Base-by-base conservation (phyloP, 2,113 vertebrate genomes). In the Sturnira hondurensis region DNA sequence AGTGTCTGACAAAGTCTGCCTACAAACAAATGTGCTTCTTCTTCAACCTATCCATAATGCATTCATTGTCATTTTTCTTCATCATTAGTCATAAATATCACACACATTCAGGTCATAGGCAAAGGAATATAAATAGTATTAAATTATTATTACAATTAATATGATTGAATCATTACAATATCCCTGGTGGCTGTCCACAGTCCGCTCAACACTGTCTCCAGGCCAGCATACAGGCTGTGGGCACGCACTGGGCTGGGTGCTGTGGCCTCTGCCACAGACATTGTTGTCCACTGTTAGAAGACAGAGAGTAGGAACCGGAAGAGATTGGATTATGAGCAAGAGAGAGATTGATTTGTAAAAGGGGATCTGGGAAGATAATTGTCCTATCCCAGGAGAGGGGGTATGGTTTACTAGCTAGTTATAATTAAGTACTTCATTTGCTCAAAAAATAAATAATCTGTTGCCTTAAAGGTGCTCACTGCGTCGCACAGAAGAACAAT, bases 1-100 rank as follows among this genome's bases (percentile, higher is more conserved):
- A 97, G 93, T 97, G 31, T 70, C 87, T 98, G 90, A 94, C 94
- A 95, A 77, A 77, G 65, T 91, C 43, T 86, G 63, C 87, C 68
- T 83, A 50, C 17, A 73, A 88, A 74, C 77, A 58, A 87, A 91
- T 47, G 80, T 85, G 5, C 95, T 82, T 61, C 52, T 86, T 94
- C 83, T 78, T 95, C 31, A 65, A 1, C 3, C 41, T 97, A 96
- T 84, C 93, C 65, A 43, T 80, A 41, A 95, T 93, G 33, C 2
- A 43, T 52, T 9, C 68, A 74, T 86, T 67, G 36, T 87, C 52
- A 22, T 96, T 92, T 86, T 84, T 43, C 81, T 71, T 70, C 56
- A 81, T 31, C 56, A 47, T 65, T 65, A 84, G 54, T 38, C 33
- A 61, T n/a, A 65, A 45, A 33, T 77, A 50, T 58, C 93, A 88